Conservation (phyloP, 2,888 invertebrate genomes). For the Pachymerium ferrugineum region DNA sequence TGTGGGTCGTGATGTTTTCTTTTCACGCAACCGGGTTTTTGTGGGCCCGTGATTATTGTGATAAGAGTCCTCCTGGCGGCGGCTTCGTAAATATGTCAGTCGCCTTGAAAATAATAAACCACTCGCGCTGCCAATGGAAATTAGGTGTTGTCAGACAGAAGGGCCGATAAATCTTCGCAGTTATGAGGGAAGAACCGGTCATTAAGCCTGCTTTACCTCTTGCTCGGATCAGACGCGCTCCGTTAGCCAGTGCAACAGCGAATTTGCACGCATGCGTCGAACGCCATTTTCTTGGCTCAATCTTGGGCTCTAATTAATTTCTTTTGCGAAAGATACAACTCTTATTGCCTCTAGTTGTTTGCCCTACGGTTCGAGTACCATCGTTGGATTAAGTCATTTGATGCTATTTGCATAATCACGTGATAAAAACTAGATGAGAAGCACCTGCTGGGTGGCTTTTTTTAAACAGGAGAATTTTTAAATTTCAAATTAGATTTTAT, state of each 20-base stretch:
- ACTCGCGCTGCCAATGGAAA: conserved; percentile 5
- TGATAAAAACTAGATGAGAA: too few relatives aligned
- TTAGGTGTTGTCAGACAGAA: conserved; percentile 20
- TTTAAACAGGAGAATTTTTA: neutral
- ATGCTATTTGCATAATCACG: neutral
- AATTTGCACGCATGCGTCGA: conserved; percentile 4
- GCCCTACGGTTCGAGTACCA: neutral
- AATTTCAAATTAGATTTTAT: neutral
- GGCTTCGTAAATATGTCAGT: conserved; percentile 23
- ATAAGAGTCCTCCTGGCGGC: conserved; percentile 15
- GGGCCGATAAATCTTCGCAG: conserved; percentile 17
- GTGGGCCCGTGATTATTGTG: conserved; percentile 14
- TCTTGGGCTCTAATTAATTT: neutral
- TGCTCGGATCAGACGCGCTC: conserved; percentile 7
- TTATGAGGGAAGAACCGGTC: conserved; percentile 20
- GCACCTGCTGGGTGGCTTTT: neutral
- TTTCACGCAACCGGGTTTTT: conserved; percentile 11
- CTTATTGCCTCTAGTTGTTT: neutral
- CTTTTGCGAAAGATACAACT: neutral
- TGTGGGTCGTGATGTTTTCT: conserved; percentile 20
- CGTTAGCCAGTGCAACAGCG: conserved; percentile 4
- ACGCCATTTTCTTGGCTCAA: neutral
- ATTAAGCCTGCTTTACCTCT: conserved; percentile 9
- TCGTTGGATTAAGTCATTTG: neutral
- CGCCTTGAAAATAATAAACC: conserved; percentile 4